Evolutionary conservation across 2,797 vertebrate species (phyloP).

Genomic region (Dermochelys coriacea): DNA sequence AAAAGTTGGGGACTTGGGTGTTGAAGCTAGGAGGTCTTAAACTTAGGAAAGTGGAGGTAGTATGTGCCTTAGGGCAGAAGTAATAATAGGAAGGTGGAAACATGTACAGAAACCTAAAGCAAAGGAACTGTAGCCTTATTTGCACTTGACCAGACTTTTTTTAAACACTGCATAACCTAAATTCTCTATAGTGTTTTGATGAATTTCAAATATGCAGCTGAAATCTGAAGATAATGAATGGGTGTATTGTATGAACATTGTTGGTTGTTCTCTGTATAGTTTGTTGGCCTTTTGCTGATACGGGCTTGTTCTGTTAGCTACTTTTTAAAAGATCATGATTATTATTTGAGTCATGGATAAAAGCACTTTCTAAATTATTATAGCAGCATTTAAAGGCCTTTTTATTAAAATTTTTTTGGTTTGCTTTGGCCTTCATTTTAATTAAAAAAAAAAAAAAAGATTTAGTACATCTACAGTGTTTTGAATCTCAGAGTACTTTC

Average conservation of each 20-base stretch:
- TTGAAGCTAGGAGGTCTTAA: neutral
- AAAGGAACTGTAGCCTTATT: neutral
- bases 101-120: neutral
- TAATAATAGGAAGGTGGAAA: neutral
- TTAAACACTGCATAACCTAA: neutral
- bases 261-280: neutral
- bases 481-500: neutral
- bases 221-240: neutral
- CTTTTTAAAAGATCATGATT: neutral
- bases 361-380: neutral
- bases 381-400: neutral
- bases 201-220: neutral
- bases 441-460: neutral
- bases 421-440: neutral
- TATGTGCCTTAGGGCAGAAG: neutral
- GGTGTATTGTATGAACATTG: neutral
- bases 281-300: rapidly evolving
- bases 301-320: rapidly evolving
- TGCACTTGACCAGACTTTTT: neutral
- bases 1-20: neutral
- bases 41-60: neutral
- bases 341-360: neutral
- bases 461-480: neutral
- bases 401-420: neutral
- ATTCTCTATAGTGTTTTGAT: neutral